A percentile compares a stretch with the other conserved stretches of the same genome.
Evolutionary conservation across 1,140 invertebrate species (phyloP).

Genomic region (Saxidomus purpurata): DNA sequence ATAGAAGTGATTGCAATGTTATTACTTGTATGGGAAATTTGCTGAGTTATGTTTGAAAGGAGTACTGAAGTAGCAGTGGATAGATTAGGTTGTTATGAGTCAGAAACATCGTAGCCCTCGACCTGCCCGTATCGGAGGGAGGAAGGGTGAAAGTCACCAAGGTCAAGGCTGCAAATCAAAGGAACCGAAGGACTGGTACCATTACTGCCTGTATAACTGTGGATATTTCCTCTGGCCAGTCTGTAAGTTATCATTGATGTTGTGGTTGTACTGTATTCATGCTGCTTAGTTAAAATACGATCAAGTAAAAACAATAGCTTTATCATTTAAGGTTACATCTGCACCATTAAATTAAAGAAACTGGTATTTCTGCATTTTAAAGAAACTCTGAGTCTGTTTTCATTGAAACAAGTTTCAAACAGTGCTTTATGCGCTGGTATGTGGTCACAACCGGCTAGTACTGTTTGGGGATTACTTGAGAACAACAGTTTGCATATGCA

Average conservation of each 20-base stretch:
- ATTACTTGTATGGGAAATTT: not conserved
- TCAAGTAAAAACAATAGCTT: too few species aligned
- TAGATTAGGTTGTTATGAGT: slow-evolving; percentile 42
- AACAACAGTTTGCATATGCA: too few species aligned
- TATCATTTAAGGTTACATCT: too few species aligned
- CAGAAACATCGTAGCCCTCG: slow-evolving; percentile 56
- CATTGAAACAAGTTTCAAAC: too few species aligned
- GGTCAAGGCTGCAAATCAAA: slow-evolving; percentile 58
- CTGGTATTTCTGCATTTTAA: too few species aligned
- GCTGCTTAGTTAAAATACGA: too few species aligned
- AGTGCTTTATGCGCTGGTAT: too few species aligned
- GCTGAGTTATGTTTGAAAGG: not conserved
- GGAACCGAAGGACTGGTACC: slow-evolving; percentile 67
- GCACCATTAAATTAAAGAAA: too few species aligned
- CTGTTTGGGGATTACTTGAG: too few species aligned
- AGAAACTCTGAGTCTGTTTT: too few species aligned
- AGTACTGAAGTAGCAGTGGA: not conserved
- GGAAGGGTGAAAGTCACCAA: slow-evolving; percentile 30
- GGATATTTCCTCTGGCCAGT: slow-evolving; percentile 65
- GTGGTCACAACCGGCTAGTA: too few species aligned
- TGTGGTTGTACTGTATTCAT: too few species aligned
- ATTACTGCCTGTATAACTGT: slow-evolving; percentile 66
- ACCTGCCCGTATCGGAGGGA: slow-evolving; percentile 50
- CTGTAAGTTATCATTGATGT: slow-evolving; percentile 47
- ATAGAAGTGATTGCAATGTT: not conserved